Conservation (phyloP, 23 tunicate genomes). For the Styela plicata region DNA sequence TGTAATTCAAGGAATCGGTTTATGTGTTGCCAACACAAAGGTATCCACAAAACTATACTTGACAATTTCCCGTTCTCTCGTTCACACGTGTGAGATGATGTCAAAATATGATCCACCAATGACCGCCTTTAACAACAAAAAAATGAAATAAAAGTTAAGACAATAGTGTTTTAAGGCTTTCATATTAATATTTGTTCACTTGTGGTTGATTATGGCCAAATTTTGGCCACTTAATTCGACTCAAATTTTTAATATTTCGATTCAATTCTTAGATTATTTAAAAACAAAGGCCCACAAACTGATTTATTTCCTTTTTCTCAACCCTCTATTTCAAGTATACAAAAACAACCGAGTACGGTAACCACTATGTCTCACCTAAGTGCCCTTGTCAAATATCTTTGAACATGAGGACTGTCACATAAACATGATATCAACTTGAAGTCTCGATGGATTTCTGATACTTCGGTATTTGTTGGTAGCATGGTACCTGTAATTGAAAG, state of each 20-base stretch:
- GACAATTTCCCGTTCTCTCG: constrained; percentile 55
- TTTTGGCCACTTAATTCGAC: no score
- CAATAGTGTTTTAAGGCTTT: no score
- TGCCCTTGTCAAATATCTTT: constrained; percentile 52
- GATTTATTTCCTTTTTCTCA: no score
- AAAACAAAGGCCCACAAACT: no score
- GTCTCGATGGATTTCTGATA: constrained; percentile 8
- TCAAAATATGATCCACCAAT: constrained; percentile 37
- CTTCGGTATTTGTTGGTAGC: constrained; percentile 40
- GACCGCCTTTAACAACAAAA: no score
- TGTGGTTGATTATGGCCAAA: no score
- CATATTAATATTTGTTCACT: no score
- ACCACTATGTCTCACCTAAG: constrained; percentile 40
- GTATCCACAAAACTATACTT: constrained; percentile 79
- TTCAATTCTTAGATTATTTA: no score
- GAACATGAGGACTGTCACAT: constrained; percentile 62
- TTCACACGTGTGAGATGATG: constrained; percentile 23
- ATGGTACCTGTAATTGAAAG: constrained; percentile 42
- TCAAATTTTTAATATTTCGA: no score
- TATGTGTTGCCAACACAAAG: constrained; percentile 90
- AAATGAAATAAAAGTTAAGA: no score
- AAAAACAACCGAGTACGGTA: not conserved
- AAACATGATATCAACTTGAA: constrained; percentile 57
- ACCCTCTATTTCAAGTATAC: no score
- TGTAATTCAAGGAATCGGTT: constrained; percentile 65